phyloP scores from a whole-genome alignment of 2,888 invertebrate species.

The Capitulum mitella region DNA sequence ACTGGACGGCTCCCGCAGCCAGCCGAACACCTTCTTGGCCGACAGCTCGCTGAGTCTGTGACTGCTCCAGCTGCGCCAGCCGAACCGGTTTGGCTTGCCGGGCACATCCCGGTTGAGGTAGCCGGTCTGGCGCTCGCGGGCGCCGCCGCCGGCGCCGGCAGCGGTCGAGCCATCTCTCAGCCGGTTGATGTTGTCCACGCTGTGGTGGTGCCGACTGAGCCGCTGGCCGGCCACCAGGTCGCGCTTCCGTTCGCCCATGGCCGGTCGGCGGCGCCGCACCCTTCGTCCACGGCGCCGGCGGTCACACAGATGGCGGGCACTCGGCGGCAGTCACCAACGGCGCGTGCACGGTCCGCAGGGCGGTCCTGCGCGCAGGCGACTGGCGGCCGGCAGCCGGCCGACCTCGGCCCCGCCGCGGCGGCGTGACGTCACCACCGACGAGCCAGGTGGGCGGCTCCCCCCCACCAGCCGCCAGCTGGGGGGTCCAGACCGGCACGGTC shows the following conservation, averaged over 20 bases:
- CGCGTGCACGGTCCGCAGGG: too few relatives aligned
- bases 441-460: background rate
- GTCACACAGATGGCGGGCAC: too few relatives aligned
- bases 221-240: background rate
- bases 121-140: background rate
- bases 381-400: background rate
- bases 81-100: conserved; percentile 13
- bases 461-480: too few relatives aligned
- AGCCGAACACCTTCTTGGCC: conserved; percentile 4
- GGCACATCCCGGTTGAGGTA: background rate
- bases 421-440: background rate
- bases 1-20: background rate
- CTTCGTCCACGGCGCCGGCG: too few relatives aligned
- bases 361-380: too few relatives aligned
- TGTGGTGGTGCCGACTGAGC: background rate
- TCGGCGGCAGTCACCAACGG: too few relatives aligned
- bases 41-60: background rate
- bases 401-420: background rate
- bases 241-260: background rate
- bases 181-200: conserved; percentile 3
- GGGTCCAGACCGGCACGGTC: too few relatives aligned
- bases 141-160: background rate
- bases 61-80: conserved; percentile 22
- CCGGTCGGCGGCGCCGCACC: background rate
- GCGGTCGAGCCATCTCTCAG: background rate